Base-by-base conservation (phyloP, 2,888 invertebrate genomes). In the Leucania comma region DNA sequence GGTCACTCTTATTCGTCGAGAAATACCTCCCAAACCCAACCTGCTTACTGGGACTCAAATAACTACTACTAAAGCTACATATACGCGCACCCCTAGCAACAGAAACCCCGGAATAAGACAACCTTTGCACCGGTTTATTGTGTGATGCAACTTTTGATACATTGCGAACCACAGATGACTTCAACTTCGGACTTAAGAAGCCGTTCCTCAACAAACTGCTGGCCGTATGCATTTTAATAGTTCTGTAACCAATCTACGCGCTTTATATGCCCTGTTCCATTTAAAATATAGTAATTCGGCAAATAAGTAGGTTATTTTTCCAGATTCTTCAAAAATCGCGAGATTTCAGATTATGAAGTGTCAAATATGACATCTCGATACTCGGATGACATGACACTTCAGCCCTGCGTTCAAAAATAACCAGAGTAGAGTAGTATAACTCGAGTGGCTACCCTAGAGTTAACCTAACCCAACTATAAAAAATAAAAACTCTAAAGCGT, bases 121-220 rank as follows among this genome's bases (percentile, higher is more conserved):
- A 87, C 73, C 85, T 87, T 72, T 85, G 91, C 78, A 84, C 89
- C 88, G 92, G 90, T 87, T 90, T 94, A 86, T 83, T 89, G 78
- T 90, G 90, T 93, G 94, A 95, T 94, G 95, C 94, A 95, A 95
- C 89, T 93, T 92, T 94, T n/a, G 90, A 85, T 80, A 92, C 85
- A 92, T 91, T 93, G 71, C 93, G 92, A 80, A 91, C 85, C 59
- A 94, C 82, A 46, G 89, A 86, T 2, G 89, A 88, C 86, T 91
- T 93, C 63, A 95, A 84, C 67, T 92, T 93, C 2, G 93, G 90
- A 81, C 91, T 90, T 35, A 93, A 81, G 57, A 93, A 86, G 56
- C 92, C 88, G 78, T 92, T 95, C 75, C 94, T 89, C 72, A 95
- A 84, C 75, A 96, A 84, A 82, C 88, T 81, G 84, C 91, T 93